Evolutionary conservation across 1,140 invertebrate genomes (phyloP).

Genomic region (Lepidurus couesii): DNA sequence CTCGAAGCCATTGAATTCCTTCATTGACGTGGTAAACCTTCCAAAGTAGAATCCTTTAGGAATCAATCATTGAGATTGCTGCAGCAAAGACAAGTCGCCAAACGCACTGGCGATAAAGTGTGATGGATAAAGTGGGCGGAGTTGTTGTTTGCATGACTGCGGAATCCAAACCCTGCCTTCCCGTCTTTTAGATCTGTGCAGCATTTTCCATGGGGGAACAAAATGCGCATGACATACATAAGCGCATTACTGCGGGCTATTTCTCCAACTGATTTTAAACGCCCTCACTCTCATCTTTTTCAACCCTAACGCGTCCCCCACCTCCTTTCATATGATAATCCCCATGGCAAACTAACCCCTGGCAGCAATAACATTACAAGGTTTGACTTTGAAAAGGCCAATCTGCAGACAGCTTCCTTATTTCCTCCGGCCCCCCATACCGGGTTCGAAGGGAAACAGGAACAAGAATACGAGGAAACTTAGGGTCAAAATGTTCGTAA

Average conservation of each 20-base stretch:
- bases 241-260: not conserved
- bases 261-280: not conserved
- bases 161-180: no score
- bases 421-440: not conserved
- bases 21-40: no score
- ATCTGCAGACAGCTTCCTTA: constrained; percentile 8
- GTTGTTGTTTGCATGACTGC: no score
- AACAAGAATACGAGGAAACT: not conserved
- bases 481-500: no score
- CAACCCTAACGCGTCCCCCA: not conserved
- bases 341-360: not conserved
- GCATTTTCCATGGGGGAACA: not conserved
- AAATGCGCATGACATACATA: not conserved
- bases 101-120: no score
- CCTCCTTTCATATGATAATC: constrained; percentile 16
- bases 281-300: not conserved
- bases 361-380: not conserved
- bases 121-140: no score
- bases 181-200: not conserved
- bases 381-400: not conserved
- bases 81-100: no score
- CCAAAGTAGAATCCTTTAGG: no score
- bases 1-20: no score
- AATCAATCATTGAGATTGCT: no score
- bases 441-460: not conserved